These are phyloP conservation scores for Drosophila yooni DNA, from an alignment of 2,888 invertebrate genomes.

Conservation along the genomic window DNA sequence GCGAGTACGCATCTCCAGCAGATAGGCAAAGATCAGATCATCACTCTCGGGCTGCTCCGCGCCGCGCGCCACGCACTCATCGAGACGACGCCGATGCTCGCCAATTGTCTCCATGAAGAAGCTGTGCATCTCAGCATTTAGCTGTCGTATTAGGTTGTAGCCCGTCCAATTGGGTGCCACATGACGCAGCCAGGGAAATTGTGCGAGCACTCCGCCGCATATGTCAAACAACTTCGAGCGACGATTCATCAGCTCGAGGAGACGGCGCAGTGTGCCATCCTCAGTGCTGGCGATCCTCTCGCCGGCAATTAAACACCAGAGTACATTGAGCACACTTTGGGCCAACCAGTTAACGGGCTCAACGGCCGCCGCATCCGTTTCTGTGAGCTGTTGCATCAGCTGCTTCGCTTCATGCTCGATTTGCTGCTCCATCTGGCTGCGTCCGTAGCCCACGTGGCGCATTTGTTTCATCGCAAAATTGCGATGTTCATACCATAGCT, in stretches of 20 bases:
- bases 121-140: constrained; percentile 86
- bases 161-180: constrained; percentile 88
- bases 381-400: constrained; percentile 80
- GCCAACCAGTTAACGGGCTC: constrained; percentile 85
- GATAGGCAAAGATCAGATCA: constrained; percentile 88
- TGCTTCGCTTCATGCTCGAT: constrained; percentile 87
- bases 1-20: constrained; percentile 86
- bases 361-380: constrained; percentile 61
- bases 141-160: constrained; percentile 86
- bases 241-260: constrained; percentile 86
- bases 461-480: constrained; percentile 86
- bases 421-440: constrained; percentile 86
- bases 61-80: constrained; percentile 82
- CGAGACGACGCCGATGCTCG: constrained; percentile 85
- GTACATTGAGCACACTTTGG: constrained; percentile 88
- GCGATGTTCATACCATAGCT: constrained; percentile 87
- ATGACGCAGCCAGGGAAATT: constrained; percentile 88
- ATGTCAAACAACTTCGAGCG: constrained; percentile 87
- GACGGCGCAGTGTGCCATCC: constrained; percentile 84
- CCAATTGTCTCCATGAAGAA: constrained; percentile 87
- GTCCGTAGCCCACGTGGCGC: constrained; percentile 87
- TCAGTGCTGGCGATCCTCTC: constrained; percentile 84
- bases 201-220: constrained; percentile 87
- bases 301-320: constrained; percentile 88
- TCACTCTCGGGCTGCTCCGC: constrained; percentile 85